Conservation (phyloP, 2,888 invertebrate genomes). For the Bombyx huttoni region DNA sequence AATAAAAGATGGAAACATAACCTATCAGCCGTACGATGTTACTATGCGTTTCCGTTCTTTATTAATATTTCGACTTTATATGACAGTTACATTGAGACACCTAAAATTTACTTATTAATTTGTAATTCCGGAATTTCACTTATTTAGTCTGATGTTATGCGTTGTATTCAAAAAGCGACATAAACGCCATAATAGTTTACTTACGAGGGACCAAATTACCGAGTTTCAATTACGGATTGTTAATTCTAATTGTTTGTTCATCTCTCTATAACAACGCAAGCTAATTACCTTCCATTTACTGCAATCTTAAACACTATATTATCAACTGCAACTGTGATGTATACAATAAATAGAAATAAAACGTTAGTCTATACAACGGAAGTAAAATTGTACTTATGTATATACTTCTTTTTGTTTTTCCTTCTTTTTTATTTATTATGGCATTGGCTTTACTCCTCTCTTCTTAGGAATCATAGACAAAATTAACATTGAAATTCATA, state of each 20-base stretch:
- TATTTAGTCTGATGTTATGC: slow-evolving; percentile 28
- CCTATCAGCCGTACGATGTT: slow-evolving; percentile 38
- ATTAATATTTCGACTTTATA: neutral
- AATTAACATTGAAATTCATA: no score
- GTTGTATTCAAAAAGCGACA: slow-evolving; percentile 55
- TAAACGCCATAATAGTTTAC: slow-evolving; percentile 66
- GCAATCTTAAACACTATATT: neutral
- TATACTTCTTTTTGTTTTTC: neutral
- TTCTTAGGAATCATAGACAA: no score
- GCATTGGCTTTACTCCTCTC: neutral
- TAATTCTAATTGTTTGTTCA: neutral
- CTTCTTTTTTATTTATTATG: neutral
- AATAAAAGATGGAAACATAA: slow-evolving; percentile 77
- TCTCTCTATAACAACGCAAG: neutral
- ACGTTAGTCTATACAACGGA: slow-evolving; percentile 23
- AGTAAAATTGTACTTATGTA: slow-evolving; percentile 8
- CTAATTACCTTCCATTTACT: slow-evolving; percentile 20
- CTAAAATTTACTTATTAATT: neutral
- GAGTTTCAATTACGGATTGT: neutral
- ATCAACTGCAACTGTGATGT: neutral
- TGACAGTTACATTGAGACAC: neutral
- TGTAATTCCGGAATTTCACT: slow-evolving; percentile 5
- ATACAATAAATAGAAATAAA: slow-evolving; percentile 15
- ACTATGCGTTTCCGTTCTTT: neutral
- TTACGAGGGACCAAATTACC: slow-evolving; percentile 2